Percentiles rank a stretch among this genome's conserved stretches.
These are phyloP conservation scores for Scytalopus superciliaris DNA, from an alignment of 2,113 vertebrate genomes.

Conservation along the genomic window DNA sequence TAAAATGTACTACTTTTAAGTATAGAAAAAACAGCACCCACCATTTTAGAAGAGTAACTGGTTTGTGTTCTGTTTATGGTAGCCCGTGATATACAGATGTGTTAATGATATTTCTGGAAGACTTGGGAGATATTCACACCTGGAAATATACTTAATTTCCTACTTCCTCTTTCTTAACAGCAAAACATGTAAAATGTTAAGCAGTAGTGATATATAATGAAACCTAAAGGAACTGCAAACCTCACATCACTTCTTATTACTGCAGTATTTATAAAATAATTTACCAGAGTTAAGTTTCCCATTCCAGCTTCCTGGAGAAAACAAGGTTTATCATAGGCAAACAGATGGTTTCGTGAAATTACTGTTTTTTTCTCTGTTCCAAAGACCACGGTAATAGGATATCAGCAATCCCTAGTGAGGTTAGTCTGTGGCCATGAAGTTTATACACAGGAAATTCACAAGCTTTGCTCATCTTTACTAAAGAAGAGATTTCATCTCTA, in stretches of 20 bases:
- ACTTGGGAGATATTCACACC: neutral
- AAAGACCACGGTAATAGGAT: neutral
- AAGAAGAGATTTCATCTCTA: neutral
- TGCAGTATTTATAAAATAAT: constrained; percentile 15
- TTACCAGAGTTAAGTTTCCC: neutral
- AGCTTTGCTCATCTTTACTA: neutral
- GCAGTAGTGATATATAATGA: neutral
- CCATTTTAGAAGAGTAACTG: neutral
- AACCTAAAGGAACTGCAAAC: neutral
- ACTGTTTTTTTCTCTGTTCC: neutral
- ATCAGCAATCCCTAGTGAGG: neutral
- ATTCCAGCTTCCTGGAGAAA: neutral
- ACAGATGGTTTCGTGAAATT: constrained; percentile 40
- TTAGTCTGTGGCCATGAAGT: neutral
- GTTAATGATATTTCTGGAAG: neutral
- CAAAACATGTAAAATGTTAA: neutral
- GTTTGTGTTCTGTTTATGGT: neutral
- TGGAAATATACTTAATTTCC: neutral
- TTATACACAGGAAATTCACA: neutral
- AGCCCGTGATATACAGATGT: neutral
- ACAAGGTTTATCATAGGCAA: constrained; percentile 15
- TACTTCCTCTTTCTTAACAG: neutral
- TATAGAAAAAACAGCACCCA: neutral
- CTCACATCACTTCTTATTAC: neutral
- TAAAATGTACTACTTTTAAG: neutral